Conservation (phyloP, 92 coral and sea anemone species). For the Montipora capitata region DNA sequence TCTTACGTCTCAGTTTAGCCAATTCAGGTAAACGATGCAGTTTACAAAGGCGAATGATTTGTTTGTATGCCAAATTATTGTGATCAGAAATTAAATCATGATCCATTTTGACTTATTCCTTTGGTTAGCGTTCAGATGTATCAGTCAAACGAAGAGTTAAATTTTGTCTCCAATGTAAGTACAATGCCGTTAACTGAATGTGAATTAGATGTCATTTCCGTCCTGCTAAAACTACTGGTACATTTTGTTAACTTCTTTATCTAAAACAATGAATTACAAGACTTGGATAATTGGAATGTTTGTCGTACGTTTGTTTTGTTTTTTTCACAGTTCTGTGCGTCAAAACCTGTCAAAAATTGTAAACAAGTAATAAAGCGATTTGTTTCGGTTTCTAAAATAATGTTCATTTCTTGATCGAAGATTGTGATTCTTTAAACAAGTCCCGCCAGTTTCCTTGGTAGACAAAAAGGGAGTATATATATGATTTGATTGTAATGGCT, state of each 20-base stretch:
- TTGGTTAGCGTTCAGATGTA: neutral
- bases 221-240: too few species aligned
- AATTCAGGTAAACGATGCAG: neutral
- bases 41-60: neutral
- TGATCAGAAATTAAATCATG: neutral
- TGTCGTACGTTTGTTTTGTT: constrained; percentile 8
- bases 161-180: constrained; percentile 16
- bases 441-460: neutral
- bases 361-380: constrained; percentile 22
- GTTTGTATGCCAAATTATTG: neutral
- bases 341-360: constrained; percentile 51
- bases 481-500: constrained; percentile 13
- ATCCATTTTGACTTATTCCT: neutral
- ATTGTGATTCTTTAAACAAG: constrained; percentile 4
- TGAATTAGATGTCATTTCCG: too few species aligned
- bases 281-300: constrained; percentile 19
- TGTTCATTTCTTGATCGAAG: neutral
- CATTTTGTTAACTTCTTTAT: too few species aligned
- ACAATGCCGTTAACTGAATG: neutral
- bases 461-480: neutral
- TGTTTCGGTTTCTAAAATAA: neutral
- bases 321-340: constrained; percentile 30
- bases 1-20: neutral
- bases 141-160: constrained; percentile 8
- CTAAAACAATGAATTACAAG: constrained; percentile 18